phyloP scores from a whole-genome alignment of 2,888 invertebrate genomes.

The Amorpha juglandis region DNA sequence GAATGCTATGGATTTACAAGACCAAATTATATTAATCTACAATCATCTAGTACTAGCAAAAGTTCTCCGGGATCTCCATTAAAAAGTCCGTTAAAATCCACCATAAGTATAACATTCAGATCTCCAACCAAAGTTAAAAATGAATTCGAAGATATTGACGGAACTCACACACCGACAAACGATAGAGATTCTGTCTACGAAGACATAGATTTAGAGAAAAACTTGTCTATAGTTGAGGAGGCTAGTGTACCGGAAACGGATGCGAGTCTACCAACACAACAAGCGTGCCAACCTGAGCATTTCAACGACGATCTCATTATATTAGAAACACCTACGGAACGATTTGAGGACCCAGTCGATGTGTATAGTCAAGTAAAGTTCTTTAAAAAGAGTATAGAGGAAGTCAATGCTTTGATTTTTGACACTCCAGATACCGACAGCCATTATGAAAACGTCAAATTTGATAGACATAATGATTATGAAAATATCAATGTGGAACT shows the following conservation, averaged over 20 bases:
- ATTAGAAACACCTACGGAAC: conserved; percentile 84
- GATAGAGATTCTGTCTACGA: conserved; percentile 84
- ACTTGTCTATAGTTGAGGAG: conserved; percentile 80
- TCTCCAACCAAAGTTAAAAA: conserved; percentile 82
- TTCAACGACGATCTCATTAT: conserved; percentile 71
- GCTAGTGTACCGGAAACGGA: conserved; percentile 82
- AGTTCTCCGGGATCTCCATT: conserved; percentile 73
- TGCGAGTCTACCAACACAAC: conserved; percentile 83
- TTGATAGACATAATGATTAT: conserved; percentile 61
- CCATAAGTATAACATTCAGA: conserved; percentile 89
- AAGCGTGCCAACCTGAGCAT: conserved; percentile 81
- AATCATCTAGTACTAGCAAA: conserved; percentile 74
- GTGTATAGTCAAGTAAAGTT: conserved; percentile 92
- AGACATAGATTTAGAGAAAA: conserved; percentile 80
- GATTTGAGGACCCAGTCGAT: conserved; percentile 62
- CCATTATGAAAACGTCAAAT: conserved; percentile 69
- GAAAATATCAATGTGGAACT: conserved; percentile 71
- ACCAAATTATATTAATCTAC: conserved; percentile 77
- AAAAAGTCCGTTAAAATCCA: conserved; percentile 86
- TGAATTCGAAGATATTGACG: conserved; percentile 64
- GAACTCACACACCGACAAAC: conserved; percentile 48
- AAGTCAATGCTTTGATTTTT: conserved; percentile 86
- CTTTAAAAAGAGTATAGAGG: conserved; percentile 88
- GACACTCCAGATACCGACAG: conserved; percentile 59
- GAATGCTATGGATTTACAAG: conserved; percentile 71